These are phyloP conservation scores for Liodrosophila aerea DNA, from an alignment of 2,888 invertebrate genomes.

Conservation along the genomic window DNA sequence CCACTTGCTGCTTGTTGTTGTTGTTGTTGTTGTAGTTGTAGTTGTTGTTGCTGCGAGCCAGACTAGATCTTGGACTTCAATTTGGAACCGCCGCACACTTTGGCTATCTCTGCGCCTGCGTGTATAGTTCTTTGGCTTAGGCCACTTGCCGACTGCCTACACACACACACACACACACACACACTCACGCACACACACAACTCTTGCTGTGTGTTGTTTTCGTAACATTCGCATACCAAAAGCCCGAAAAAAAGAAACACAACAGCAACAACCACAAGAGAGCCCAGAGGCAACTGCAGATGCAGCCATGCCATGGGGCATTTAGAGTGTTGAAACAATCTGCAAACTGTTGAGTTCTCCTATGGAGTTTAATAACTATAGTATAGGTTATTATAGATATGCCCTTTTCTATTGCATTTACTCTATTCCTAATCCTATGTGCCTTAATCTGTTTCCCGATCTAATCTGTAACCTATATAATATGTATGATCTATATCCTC, in stretches of 20 bases:
- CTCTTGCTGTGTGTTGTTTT: no score
- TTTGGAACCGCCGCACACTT: slow-evolving; percentile 44
- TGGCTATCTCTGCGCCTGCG: slow-evolving; percentile 45
- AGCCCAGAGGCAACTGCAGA: slow-evolving; percentile 15
- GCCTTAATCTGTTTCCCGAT: no score
- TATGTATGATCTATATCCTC: slow-evolving; percentile 16
- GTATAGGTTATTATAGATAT: no score
- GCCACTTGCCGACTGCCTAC: slow-evolving; percentile 4
- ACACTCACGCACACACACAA: slow-evolving; percentile 5
- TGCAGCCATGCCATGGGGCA: slow-evolving; percentile 16
- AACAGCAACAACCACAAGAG: slow-evolving; percentile 4
- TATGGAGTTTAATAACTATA: no score
- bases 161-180: slow-evolving; percentile 5
- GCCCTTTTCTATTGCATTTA: no score
- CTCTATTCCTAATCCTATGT: no score
- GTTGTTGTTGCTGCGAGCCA: slow-evolving; percentile 24
- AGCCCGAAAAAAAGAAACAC: slow-evolving; percentile 33
- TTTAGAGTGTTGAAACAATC: slow-evolving; percentile 13
- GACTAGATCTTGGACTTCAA: slow-evolving; percentile 68
- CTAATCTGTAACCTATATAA: no score
- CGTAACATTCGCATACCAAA: slow-evolving; percentile 52
- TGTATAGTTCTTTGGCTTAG: slow-evolving; percentile 45
- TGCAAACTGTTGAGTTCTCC: no score
- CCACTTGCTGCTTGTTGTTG: slow-evolving; percentile 43
- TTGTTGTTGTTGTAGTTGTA: slow-evolving; percentile 27